phyloP scores from a whole-genome alignment of 2,888 invertebrate species.

The Tipula lateralis region DNA sequence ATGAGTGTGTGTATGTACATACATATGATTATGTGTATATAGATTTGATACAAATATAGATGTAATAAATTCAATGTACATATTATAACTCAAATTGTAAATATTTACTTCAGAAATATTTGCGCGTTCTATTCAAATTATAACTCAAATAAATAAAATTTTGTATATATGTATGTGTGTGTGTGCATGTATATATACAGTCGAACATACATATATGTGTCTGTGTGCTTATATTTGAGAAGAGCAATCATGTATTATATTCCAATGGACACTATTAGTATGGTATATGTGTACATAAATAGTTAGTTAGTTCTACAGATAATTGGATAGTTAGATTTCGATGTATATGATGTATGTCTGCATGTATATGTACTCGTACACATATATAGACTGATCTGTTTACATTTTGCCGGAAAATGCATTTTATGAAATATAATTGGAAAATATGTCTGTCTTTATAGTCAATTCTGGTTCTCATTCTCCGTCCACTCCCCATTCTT shows the following conservation, averaged over 20 bases:
- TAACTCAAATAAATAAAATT: conserved; percentile 16
- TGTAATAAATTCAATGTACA: conserved; percentile 19
- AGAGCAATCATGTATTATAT: not conserved
- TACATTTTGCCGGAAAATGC: conserved; percentile 9
- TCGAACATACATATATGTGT: not conserved
- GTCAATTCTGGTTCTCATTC: no score
- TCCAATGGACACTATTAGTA: not conserved
- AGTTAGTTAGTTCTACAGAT: not conserved
- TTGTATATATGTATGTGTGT: not conserved
- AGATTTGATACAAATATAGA: conserved; percentile 12
- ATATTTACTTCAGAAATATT: not conserved
- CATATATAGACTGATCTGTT: not conserved
- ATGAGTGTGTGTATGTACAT: not conserved
- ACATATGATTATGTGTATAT: not conserved
- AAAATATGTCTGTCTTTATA: not conserved
- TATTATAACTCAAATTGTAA: conserved; percentile 16
- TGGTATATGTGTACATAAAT: not conserved
- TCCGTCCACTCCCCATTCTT: no score
- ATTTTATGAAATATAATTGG: not conserved
- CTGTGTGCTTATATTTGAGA: not conserved
- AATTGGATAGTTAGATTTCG: conserved; percentile 11
- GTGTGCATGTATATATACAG: not conserved
- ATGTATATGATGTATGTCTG: no score
- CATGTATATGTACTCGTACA: no score
- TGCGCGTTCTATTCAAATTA: conserved; percentile 24